Evolutionary conservation across 2,113 vertebrate species (phyloP).

Genomic region (Mesitornis unicolor): DNA sequence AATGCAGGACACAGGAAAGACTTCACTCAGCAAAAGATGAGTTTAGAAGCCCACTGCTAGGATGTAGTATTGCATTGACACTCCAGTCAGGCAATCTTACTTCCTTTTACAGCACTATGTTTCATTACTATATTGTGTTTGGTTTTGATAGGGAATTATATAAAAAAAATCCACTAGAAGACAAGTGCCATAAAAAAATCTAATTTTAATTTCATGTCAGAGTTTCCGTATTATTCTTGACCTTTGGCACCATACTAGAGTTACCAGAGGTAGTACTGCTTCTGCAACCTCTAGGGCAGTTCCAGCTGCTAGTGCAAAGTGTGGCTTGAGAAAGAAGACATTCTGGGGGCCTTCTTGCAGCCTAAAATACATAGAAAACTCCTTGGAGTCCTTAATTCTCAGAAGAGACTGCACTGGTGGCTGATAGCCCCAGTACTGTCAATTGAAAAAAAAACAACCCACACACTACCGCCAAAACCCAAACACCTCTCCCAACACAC

Average conservation of each 20-base stretch:
- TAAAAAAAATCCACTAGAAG: not conserved
- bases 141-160: not conserved
- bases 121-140: not conserved
- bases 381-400: not conserved
- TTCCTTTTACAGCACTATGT: not conserved
- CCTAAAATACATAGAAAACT: not conserved
- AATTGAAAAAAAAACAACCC: not conserved
- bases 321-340: not conserved
- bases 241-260: not conserved
- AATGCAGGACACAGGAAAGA: not conserved
- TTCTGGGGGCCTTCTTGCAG: not conserved
- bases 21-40: not conserved
- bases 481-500: fast-evolving
- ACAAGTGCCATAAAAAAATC: not conserved
- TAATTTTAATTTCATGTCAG: not conserved
- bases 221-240: not conserved
- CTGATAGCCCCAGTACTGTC: not conserved
- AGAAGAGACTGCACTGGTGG: not conserved
- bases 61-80: not conserved
- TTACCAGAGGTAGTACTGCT: not conserved
- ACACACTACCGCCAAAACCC: fast-evolving
- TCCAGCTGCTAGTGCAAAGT: not conserved
- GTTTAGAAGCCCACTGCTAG: not conserved
- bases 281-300: not conserved
- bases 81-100: not conserved